Percentiles rank a stretch among this genome's conserved stretches.
Evolutionary conservation across 2,888 invertebrate genomes (phyloP).

Genomic region (Cremastinae sp.): DNA sequence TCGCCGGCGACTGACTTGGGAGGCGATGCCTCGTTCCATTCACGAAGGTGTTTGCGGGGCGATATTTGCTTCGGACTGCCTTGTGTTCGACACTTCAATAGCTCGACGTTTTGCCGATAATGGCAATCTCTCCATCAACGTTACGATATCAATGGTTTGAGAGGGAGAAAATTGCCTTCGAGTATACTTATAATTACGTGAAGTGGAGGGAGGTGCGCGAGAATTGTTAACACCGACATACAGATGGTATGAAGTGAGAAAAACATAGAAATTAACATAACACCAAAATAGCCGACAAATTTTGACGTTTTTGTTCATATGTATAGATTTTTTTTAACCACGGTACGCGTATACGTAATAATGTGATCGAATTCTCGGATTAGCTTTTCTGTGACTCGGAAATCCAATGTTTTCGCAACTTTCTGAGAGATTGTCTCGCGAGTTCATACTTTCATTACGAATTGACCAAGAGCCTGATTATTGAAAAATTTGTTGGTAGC

Average conservation of each 20-base stretch:
- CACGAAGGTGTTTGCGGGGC: constrained; percentile 99
- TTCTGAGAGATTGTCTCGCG: constrained; percentile 7
- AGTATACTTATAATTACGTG: constrained; percentile 12
- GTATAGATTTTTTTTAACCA: constrained; percentile 22
- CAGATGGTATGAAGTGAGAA: constrained; percentile 1
- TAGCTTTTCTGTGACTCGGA: constrained; percentile 23
- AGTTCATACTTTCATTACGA: background rate
- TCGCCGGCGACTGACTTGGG: constrained; percentile 97
- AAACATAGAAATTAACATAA: constrained; percentile 15
- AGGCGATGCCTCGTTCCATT: constrained; percentile 98
- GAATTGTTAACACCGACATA: background rate
- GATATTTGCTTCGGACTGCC: constrained; percentile 98
- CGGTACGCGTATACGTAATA: constrained; percentile 39
- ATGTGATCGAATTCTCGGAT: constrained; percentile 11
- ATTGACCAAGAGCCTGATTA: background rate
- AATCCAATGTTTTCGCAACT: constrained; percentile 23
- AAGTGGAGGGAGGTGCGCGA: background rate
- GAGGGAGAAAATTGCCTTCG: constrained; percentile 39
- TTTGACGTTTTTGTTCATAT: constrained; percentile 21
- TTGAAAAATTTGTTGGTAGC: constrained; percentile 7
- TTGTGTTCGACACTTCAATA: constrained; percentile 98
- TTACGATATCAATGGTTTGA: constrained; percentile 97
- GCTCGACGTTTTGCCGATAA: constrained; percentile 99
- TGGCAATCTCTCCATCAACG: constrained; percentile 99
- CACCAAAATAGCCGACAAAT: constrained; percentile 32